Base-by-base conservation (phyloP, 2,797 vertebrate species). In the Peromyscus nudipes region DNA sequence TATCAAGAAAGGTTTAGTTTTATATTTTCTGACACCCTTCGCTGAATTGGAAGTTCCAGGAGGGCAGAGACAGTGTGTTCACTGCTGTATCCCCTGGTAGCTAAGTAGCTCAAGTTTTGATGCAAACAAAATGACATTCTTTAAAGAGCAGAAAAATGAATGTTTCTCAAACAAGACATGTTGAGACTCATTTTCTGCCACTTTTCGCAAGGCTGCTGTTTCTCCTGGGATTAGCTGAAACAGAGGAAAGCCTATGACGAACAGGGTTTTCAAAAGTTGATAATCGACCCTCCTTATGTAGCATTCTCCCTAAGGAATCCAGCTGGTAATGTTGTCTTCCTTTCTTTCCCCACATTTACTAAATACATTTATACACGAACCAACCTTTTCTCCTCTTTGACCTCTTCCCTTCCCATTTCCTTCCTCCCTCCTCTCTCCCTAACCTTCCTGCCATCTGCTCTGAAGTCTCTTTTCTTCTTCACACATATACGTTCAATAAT, bases 81-180 rank as follows among this genome's bases (percentile, higher is more conserved):
- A 67, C 27, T 77, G 29, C 1, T 89, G 1, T 82, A 77, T 73
- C 76, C 14, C 6, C 75, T 23, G 10, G 29, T 29, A 3, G 8
- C 67, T 87, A 65, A 77, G 10, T 11, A 34, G 10, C 19, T 73
- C 37, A 37, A 4, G 40, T 62, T 69, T 85, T 76, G 34, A 69
- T 17, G 52, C 17, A 43, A 25, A 84, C 31, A 77, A 90, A 76
- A 94, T 82, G 93, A 37, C 73, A 79, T 82, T 91, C 27, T 49
- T 92, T 57, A 94, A 92, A 64, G 1, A 82, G 25, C 8, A 85
- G 4, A n/a, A 94, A n/a, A 92, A 64, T 71, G 17, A 96, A 46
- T 77, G 60, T 77, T 64, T 94, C 27, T 60, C 17, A 37, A 95
- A 76, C 37, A 73, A 81, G 21, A 27, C 37, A 65, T 43, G 23